Conservation (phyloP, 2,797 vertebrate genomes). For the Sitta carolinensis region DNA sequence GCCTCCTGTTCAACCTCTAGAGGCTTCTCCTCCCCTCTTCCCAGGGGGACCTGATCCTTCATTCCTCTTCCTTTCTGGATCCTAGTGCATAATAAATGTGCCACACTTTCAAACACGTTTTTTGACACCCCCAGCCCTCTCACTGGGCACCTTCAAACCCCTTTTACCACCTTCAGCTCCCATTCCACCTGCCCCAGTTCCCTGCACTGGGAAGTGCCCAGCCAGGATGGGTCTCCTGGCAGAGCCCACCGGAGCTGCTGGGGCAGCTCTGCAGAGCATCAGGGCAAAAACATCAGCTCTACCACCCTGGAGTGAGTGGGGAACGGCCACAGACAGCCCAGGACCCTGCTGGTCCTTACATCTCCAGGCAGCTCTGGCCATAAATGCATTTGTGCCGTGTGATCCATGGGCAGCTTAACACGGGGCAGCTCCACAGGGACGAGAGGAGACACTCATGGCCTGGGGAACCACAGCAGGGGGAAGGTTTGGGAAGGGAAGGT, state of each 20-base stretch:
- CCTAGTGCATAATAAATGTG: neutral
- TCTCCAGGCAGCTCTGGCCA: neutral
- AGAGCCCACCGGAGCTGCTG: neutral
- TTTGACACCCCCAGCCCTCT: neutral
- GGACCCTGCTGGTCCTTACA: neutral
- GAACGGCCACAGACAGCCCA: neutral
- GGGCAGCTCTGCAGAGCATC: neutral
- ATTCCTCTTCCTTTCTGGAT: neutral
- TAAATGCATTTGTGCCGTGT: neutral
- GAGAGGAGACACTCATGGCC: neutral
- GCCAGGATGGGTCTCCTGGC: neutral
- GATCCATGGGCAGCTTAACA: neutral
- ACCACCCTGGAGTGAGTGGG: neutral
- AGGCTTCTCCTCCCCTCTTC: too few species aligned
- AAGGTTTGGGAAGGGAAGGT: fast-evolving
- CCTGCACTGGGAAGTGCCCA: neutral
- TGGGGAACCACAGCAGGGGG: neutral
- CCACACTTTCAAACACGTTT: neutral
- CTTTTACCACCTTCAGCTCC: neutral
- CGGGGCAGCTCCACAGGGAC: neutral
- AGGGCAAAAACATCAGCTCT: neutral
- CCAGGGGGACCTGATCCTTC: neutral
- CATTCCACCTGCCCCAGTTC: neutral
- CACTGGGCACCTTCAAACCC: neutral
- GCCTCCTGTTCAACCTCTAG: neutral